Conservation (phyloP, 2,888 invertebrate genomes). For the Amphipyra berbera region DNA sequence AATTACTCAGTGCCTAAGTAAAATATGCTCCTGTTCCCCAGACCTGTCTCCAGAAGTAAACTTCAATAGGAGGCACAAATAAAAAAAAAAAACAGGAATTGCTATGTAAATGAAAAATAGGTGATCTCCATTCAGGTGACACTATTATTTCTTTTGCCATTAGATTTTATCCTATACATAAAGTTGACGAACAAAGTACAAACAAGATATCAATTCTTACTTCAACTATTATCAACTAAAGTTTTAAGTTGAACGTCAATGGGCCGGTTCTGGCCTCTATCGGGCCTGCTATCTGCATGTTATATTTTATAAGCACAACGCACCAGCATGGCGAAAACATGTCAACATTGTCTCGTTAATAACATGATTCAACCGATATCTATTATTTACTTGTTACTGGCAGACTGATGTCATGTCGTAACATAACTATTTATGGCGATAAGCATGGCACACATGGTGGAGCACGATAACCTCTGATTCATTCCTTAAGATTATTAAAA, state of each 20-base stretch:
- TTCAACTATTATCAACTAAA: constrained; percentile 14
- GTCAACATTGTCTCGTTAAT: constrained; percentile 48
- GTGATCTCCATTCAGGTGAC: too few relatives aligned
- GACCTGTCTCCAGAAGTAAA: too few relatives aligned
- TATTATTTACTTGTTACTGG: constrained; percentile 57
- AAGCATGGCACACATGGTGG: constrained; percentile 64
- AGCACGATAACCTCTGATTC: constrained; percentile 60
- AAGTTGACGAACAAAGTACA: too few relatives aligned
- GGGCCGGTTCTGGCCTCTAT: constrained; percentile 17
- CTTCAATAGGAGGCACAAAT: too few relatives aligned
- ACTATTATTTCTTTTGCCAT: too few relatives aligned
- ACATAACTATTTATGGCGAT: constrained; percentile 62
- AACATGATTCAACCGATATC: constrained; percentile 61
- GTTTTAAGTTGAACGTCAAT: constrained; percentile 31
- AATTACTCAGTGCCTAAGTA: too few relatives aligned
- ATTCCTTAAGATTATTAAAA: constrained; percentile 52
- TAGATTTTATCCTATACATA: too few relatives aligned
- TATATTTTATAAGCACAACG: constrained; percentile 26
- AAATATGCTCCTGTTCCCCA: too few relatives aligned
- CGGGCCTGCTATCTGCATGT: constrained; percentile 30
- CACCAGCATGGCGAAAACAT: constrained; percentile 49
- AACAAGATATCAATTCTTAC: constrained; percentile 2
- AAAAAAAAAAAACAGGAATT: too few relatives aligned
- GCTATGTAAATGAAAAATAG: too few relatives aligned
- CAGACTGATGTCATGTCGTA: constrained; percentile 60